Conservation (phyloP, 1,140 invertebrate genomes). For the Heliconius hermathena region DNA sequence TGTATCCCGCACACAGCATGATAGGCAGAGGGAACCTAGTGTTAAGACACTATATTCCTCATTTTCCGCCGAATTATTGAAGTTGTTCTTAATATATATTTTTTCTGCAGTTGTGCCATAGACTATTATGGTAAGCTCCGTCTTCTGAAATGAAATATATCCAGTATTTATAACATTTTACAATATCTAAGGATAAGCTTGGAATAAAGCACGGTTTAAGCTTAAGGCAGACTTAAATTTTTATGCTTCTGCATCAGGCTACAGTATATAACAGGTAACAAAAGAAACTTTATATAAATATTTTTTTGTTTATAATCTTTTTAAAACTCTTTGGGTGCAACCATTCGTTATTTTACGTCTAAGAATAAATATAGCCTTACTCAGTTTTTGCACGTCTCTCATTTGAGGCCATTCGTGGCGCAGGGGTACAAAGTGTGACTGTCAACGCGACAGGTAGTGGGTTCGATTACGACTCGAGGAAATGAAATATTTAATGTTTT, state of each 20-base stretch:
- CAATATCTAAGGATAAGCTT: slow-evolving; percentile 13
- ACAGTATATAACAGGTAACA: background rate
- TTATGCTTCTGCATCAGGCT: background rate
- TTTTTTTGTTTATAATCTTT: background rate
- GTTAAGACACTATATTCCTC: too few relatives aligned
- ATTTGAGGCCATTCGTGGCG: too few relatives aligned
- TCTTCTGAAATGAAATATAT: slow-evolving; percentile 27
- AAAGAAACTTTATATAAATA: background rate
- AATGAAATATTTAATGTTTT: too few relatives aligned
- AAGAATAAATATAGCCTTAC: too few relatives aligned
- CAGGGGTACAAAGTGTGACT: too few relatives aligned
- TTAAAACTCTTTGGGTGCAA: background rate
- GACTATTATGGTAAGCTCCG: slow-evolving; percentile 20
- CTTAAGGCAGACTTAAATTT: slow-evolving; percentile 1
- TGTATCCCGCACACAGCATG: too few relatives aligned
- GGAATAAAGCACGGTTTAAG: background rate
- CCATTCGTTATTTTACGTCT: background rate
- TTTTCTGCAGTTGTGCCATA: background rate
- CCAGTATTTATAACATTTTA: slow-evolving; percentile 20
- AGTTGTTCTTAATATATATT: background rate
- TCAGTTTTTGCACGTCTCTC: too few relatives aligned
- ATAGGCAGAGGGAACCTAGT: too few relatives aligned
- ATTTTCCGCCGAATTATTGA: background rate
- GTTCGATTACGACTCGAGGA: too few relatives aligned
- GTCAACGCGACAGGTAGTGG: too few relatives aligned